Evolutionary conservation across 2,888 invertebrate genomes (phyloP).

Genomic region (Dolichopus griseipennis): DNA sequence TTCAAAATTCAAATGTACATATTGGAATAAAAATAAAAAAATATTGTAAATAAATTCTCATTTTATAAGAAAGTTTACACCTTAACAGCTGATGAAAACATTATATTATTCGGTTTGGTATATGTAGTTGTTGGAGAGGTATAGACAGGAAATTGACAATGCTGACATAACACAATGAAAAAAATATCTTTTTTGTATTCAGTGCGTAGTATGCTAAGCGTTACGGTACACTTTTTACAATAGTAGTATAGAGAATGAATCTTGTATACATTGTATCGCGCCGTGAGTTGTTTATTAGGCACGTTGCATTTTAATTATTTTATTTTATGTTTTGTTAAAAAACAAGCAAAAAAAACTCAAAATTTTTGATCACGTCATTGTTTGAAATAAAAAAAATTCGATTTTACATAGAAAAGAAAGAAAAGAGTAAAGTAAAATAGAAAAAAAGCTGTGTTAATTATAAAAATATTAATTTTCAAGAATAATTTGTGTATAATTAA

Average conservation of each 20-base stretch:
- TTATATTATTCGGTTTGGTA: background rate
- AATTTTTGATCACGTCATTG: background rate
- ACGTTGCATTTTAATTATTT: constrained; percentile 1
- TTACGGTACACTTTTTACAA: background rate
- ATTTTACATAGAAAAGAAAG: background rate
- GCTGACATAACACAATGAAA: background rate
- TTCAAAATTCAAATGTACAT: too few species aligned
- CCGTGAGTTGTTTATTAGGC: background rate
- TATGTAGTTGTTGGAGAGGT: background rate
- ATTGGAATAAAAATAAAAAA: background rate
- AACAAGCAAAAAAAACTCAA: background rate
- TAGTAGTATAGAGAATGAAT: background rate
- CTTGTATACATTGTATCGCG: background rate
- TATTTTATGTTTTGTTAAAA: background rate
- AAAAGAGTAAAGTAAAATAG: background rate
- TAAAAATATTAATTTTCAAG: background rate
- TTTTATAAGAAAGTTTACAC: constrained; percentile 3
- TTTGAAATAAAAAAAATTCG: background rate
- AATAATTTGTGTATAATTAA: background rate
- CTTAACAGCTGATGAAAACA: constrained; percentile 1
- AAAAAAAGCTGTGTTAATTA: background rate
- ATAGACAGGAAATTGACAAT: constrained; percentile 1
- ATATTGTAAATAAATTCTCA: background rate
- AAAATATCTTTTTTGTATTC: background rate
- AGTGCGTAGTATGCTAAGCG: background rate